Base-by-base conservation (phyloP, 2,888 invertebrate genomes). In the Cheilosia variabilis region DNA sequence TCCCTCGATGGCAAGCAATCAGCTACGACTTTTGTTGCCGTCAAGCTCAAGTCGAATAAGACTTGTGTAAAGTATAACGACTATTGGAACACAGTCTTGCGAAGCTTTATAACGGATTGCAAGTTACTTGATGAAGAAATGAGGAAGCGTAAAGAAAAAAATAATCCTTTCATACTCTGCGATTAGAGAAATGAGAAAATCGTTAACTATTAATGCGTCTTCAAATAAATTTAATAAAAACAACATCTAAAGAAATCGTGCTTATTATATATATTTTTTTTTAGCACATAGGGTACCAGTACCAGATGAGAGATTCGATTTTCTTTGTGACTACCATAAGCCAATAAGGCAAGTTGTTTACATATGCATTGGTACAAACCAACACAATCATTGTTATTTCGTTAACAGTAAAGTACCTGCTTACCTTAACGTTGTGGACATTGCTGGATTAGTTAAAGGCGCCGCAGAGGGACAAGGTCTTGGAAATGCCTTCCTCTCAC, bases 401-500 rank as follows among this genome's bases (percentile, higher is more conserved):
- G 45, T 60, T 50, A 15, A 27, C 93, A 99, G 98, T 92, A 98
- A 98, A 94, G 99, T 99, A 43, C 99, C 99, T 15, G 99, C 99
- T 0, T 99, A 96, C 92, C 93, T 99, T 87, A 99, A 98, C 92
- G 97, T 99, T 41, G 98, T 98, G 37, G 99, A 99, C 92, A 99
- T 99, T 89, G 99, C 99, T 71, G 99, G 99, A 10, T 93, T 99
- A 87, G 99, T 99, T 45, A 97, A 98, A 90, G 99, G 99, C 37
- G 99, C 99, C 2, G 97, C 98, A 4, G 98, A 99, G 91, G 99
- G 99, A 0, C 98, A 99, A 92, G 90, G 99, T 1, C 94, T 99
- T 73, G 99, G 99, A 90, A 99, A 99, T 92, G 98, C 98, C 84
- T 99, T 99, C 93, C 94, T 99, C 57, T 98, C 99, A 5, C 98